Evolutionary conservation across 2,113 vertebrate species (phyloP), one percentile per base, ranked within the genome.

Genomic region (Pipa parva): DNA sequence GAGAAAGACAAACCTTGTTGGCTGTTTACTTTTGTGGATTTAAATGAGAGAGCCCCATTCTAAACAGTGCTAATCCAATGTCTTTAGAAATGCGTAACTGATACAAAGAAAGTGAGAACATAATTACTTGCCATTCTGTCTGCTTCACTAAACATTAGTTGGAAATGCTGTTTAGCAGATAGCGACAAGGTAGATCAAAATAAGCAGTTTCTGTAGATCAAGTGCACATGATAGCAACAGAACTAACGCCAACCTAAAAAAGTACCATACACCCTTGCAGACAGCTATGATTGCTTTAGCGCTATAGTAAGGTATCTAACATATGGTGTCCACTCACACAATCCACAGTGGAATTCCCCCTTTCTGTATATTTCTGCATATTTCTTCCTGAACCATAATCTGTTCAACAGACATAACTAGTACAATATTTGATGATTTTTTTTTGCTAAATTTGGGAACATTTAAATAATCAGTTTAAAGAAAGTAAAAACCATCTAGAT

Each of bases 171-270:
- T 54, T 39, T 7, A 36, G 18, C 21, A 22, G 20, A 21, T 27
- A 22, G 46, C 22, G 12, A 49, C 18, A 49, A 22, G 46, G 7
- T 20, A 46, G 46, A 8, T 22, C 8, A 49, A 64, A 45, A 28
- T 26, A 66, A 10, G 46, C 46, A 10, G 21, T 51, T 69, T 60
- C 46, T 52, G 45, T 39, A 24, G 48, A 42, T 59, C 64, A 36
- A 49, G 21, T 49, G 31, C n/a, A 21, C 46, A 69, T 56, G 57
- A 69, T 52, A 22, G 55, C n/a, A 69, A 69, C 24, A 42, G 8
- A 28, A 25, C 29, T 27, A 33, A 22, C 22, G 33, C 17, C 65
- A 69, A 12, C 61, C 15, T 4, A 8, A 21, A 65, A 21, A 56
- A 55, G 39, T 10, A 46, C 39, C 33, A 18, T 18, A 3, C 24